phyloP scores from a whole-genome alignment of 1,140 invertebrate genomes.

The Acromyrmex heyeri region DNA sequence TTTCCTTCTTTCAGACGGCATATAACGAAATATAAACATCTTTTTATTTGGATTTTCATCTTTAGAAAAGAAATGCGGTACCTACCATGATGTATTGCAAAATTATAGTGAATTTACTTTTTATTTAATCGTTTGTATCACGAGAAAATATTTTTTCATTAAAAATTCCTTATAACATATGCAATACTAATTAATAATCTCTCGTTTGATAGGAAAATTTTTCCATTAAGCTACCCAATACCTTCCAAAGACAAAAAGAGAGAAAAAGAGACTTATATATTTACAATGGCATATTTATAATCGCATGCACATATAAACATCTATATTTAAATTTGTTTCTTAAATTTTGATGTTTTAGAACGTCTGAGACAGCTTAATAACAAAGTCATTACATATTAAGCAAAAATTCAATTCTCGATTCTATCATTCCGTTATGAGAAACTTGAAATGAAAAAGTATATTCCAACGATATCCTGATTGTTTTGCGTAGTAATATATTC shows the following conservation, averaged over 20 bases:
- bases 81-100: not conserved
- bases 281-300: not conserved
- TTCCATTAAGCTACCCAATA: not conserved
- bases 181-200: not conserved
- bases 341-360: not conserved
- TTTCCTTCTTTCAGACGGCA: conserved; percentile 35
- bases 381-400: not conserved
- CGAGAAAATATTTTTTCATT: conserved; percentile 17
- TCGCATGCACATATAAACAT: not conserved
- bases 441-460: not conserved
- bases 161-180: not conserved
- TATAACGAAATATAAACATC: conserved; percentile 66
- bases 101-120: not conserved
- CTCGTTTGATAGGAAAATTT: not conserved
- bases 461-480: not conserved
- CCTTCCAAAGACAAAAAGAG: not conserved
- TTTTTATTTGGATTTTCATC: conserved; percentile 1
- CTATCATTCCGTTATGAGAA: not conserved
- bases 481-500: not conserved
- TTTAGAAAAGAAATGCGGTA: not conserved
- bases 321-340: not conserved
- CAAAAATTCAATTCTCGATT: not conserved
- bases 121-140: not conserved
- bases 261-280: not conserved
- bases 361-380: not conserved